These are phyloP conservation scores for Holacanthella duospinosa DNA, from an alignment of 2,888 invertebrate genomes.

Conservation along the genomic window DNA sequence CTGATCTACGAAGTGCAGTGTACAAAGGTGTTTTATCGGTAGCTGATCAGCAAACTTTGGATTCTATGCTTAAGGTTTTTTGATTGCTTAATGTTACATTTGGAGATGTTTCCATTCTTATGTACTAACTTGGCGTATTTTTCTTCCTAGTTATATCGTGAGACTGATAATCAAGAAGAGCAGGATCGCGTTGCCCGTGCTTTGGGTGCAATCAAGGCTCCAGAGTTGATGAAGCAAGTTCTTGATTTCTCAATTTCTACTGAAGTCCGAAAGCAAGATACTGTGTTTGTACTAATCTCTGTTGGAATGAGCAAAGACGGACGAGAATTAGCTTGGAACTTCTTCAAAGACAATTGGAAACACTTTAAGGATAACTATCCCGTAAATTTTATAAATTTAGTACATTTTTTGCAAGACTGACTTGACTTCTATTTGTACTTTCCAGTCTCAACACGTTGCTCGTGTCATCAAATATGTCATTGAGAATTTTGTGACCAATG, in stretches of 20 bases:
- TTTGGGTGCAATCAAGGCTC: slow-evolving; percentile 66
- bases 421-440: neutral
- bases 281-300: slow-evolving; percentile 79
- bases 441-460: slow-evolving; percentile 38
- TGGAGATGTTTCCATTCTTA: slow-evolving; percentile 5
- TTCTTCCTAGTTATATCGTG: slow-evolving; percentile 54
- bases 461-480: slow-evolving; percentile 42
- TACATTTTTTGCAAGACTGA: neutral
- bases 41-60: slow-evolving; percentile 21
- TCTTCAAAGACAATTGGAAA: slow-evolving; percentile 74
- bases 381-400: slow-evolving; percentile 14
- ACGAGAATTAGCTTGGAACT: slow-evolving; percentile 78
- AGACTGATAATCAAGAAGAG: slow-evolving; percentile 83
- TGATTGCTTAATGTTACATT: neutral
- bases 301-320: slow-evolving; percentile 71
- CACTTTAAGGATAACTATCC: slow-evolving; percentile 44
- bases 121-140: too few relatives aligned
- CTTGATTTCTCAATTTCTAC: slow-evolving; percentile 73
- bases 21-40: slow-evolving; percentile 22
- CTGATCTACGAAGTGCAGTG: slow-evolving; percentile 19
- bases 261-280: slow-evolving; percentile 83
- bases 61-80: slow-evolving; percentile 23
- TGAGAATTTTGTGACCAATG: slow-evolving; percentile 44
- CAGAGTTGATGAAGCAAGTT: slow-evolving; percentile 58
- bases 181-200: slow-evolving; percentile 78